Evolutionary conservation across 2,888 invertebrate genomes (phyloP).

Genomic region (Acleris sparsana): DNA sequence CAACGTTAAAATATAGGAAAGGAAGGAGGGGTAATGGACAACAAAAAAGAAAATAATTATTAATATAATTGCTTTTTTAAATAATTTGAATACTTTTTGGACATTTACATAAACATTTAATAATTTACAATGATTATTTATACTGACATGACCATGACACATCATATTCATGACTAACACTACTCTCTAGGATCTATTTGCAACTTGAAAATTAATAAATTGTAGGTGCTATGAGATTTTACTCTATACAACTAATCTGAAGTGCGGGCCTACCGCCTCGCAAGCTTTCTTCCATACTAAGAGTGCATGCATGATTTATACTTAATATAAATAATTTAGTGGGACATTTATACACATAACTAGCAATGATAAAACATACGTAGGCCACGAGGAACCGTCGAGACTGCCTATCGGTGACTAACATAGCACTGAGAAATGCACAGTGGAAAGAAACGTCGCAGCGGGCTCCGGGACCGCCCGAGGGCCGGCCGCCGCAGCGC

Average conservation of each 20-base stretch:
- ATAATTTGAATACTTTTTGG: conserved; percentile 84
- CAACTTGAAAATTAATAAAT: conserved; percentile 76
- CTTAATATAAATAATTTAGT: conserved; percentile 79
- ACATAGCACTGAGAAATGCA: conserved; percentile 72
- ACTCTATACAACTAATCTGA: conserved; percentile 77
- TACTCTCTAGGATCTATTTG: conserved; percentile 79
- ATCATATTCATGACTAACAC: conserved; percentile 80
- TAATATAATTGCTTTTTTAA: conserved; percentile 80
- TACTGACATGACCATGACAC: conserved; percentile 82
- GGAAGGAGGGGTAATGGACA: conserved; percentile 55
- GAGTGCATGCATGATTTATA: conserved; percentile 82
- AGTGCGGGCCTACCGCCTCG: conserved; percentile 69
- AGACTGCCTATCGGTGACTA: conserved; percentile 60
- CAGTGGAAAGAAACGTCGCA: conserved; percentile 62
- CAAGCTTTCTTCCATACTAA: conserved; percentile 77
- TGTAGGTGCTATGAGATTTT: conserved; percentile 80
- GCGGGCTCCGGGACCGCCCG: conserved; percentile 37
- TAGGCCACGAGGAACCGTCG: conserved; percentile 52
- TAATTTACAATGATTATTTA: conserved; percentile 84
- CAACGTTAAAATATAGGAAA: conserved; percentile 42
- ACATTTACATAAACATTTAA: conserved; percentile 84
- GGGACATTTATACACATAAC: conserved; percentile 75
- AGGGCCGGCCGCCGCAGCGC: conserved; percentile 69
- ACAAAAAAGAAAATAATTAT: conserved; percentile 77
- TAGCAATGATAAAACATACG: conserved; percentile 68